Conservation (phyloP, 2,113 vertebrate species). For the Osmerus eperlanus region DNA sequence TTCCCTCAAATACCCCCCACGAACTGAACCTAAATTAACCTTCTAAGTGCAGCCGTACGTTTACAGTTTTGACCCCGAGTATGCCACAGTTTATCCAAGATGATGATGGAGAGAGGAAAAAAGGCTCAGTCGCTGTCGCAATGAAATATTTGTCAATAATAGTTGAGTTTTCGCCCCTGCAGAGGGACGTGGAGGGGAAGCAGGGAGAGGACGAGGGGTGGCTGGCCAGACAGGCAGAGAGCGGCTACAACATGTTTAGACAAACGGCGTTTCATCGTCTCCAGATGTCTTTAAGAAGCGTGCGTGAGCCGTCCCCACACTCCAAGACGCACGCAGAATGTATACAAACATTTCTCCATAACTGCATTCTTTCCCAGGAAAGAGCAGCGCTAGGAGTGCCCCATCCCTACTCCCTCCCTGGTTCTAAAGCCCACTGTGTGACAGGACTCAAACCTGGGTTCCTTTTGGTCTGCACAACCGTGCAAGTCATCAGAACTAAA, state of each 20-base stretch:
- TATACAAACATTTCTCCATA: constrained; percentile 78
- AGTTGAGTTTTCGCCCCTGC: constrained; percentile 60
- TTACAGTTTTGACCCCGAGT: constrained; percentile 22
- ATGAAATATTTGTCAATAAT: constrained; percentile 75
- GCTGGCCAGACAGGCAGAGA: constrained; percentile 61
- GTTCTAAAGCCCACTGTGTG: no score
- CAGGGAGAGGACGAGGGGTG: constrained; percentile 52
- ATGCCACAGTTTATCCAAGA: constrained; percentile 9
- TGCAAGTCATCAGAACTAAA: no score
- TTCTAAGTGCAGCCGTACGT: constrained; percentile 48
- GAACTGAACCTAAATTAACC: constrained; percentile 34
- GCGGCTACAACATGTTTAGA: constrained; percentile 75
- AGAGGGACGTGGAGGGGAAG: constrained; percentile 54
- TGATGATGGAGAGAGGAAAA: background rate
- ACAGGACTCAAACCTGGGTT: no score
- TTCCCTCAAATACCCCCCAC: no score
- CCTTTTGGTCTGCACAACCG: no score
- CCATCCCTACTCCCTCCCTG: background rate
- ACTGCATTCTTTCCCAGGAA: constrained; percentile 67
- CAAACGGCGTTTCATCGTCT: constrained; percentile 77
- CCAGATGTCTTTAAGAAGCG: constrained; percentile 80
- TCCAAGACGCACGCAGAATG: constrained; percentile 69
- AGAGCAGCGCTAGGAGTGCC: background rate
- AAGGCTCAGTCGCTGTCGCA: constrained; percentile 55
- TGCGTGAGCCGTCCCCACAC: constrained; percentile 63